A percentile compares a stretch with the other conserved stretches of the same genome.
These are phyloP conservation scores for Phylloscopus trochilus DNA, from an alignment of 2,113 vertebrate genomes.

Conservation along the genomic window DNA sequence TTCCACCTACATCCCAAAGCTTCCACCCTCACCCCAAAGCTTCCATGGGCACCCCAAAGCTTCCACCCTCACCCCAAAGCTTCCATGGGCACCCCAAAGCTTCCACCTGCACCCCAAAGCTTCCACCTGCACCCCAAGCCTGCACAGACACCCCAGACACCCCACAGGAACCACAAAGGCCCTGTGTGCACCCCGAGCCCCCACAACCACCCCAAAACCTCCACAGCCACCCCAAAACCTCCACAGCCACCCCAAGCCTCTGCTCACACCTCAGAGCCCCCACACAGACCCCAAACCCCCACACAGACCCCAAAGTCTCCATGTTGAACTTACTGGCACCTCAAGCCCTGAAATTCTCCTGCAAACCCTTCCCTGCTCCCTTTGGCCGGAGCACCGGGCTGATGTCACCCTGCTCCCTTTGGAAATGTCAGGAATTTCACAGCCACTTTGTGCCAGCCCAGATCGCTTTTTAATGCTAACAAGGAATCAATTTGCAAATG, in stretches of 20 bases:
- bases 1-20: neutral
- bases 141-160: too few species aligned
- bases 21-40: neutral
- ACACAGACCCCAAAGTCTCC: too few species aligned
- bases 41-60: too few species aligned
- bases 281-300: neutral
- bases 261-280: too few species aligned
- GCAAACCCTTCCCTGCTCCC: neutral
- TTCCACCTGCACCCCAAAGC: neutral
- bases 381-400: neutral
- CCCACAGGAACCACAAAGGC: too few species aligned
- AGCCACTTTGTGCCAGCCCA: neutral
- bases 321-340: neutral
- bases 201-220: neutral
- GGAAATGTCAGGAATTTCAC: constrained; percentile 12
- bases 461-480: constrained; percentile 8
- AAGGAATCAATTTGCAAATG: constrained; percentile 39
- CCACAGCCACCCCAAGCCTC: neutral
- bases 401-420: neutral
- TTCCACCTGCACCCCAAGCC: neutral
- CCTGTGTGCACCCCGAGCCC: neutral
- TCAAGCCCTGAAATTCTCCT: neutral
- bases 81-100: too few species aligned
- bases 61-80: neutral
- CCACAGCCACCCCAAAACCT: neutral